Evolutionary conservation across 2,797 vertebrate species (phyloP).

Genomic region (Lepus oiostolus): DNA sequence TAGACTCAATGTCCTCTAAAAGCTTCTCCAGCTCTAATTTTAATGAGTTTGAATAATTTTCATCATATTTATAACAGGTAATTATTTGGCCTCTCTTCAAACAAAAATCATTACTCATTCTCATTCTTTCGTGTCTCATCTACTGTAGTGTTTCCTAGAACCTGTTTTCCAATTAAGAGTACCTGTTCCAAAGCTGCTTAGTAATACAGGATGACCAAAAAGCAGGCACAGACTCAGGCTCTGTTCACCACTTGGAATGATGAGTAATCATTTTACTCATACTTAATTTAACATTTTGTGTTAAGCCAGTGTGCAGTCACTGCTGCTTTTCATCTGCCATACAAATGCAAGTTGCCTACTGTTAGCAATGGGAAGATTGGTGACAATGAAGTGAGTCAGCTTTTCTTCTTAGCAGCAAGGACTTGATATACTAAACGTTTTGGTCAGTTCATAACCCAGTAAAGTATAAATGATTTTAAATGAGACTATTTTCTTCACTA

Average conservation of each 20-base stretch:
- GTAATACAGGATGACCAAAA: constrained; percentile 7
- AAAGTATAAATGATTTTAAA: constrained; percentile 37
- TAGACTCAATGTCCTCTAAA: not conserved
- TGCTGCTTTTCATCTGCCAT: not conserved
- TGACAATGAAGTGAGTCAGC: not conserved
- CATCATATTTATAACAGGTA: not conserved
- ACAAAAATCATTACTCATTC: not conserved
- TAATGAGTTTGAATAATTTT: constrained; percentile 18
- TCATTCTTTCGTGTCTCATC: not conserved
- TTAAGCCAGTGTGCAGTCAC: not conserved
- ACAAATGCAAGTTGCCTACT: not conserved
- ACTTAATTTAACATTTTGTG: constrained; percentile 28
- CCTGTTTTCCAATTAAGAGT: not conserved
- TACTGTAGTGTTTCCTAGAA: constrained; percentile 35
- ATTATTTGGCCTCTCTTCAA: constrained; percentile 22
- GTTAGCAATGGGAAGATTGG: constrained; percentile 12
- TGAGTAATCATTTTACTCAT: not conserved
- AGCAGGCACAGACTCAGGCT: not conserved
- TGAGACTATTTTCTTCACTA: not conserved
- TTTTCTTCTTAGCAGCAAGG: not conserved
- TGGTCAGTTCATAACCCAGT: not conserved
- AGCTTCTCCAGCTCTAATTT: constrained; percentile 40
- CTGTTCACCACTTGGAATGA: constrained; percentile 15
- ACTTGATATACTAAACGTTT: constrained; percentile 13
- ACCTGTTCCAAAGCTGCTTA: constrained; percentile 39